Evolutionary conservation across 1,140 invertebrate species (phyloP).

Genomic region (honey bee (Apis mellifera)): DNA sequence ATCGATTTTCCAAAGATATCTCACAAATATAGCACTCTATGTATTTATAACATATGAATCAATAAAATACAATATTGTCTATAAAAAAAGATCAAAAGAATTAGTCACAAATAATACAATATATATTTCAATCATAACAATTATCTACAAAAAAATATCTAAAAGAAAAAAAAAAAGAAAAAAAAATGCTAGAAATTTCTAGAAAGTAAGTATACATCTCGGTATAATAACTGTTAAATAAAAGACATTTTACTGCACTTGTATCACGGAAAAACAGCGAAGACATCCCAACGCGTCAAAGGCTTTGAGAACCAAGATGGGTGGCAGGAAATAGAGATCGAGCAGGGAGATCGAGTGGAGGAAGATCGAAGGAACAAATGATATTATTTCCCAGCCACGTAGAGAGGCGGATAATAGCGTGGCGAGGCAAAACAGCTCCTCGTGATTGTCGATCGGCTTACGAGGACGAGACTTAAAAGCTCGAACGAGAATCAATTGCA

Average conservation of each 20-base stretch:
- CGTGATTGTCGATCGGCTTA: slow-evolving; percentile 53
- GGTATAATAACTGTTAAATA: not conserved
- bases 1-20: too few species aligned
- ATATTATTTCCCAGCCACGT: slow-evolving; percentile 30
- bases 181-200: too few species aligned
- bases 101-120: too few species aligned
- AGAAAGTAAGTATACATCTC: too few species aligned
- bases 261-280: too few species aligned
- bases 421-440: slow-evolving; percentile 44
- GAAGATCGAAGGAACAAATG: slow-evolving; percentile 20
- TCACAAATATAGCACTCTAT: too few species aligned
- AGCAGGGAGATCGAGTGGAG: not conserved
- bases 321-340: not conserved
- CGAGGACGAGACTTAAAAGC: slow-evolving; percentile 55
- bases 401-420: slow-evolving; percentile 36
- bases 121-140: too few species aligned
- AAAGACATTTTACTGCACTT: not conserved
- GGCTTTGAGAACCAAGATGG: not conserved
- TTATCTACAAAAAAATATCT: too few species aligned
- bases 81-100: too few species aligned
- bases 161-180: too few species aligned
- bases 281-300: not conserved
- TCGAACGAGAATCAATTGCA: slow-evolving; percentile 56
- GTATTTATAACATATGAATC: too few species aligned
- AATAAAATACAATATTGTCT: too few species aligned